phyloP scores from a whole-genome alignment of 2,113 vertebrate genomes.

The Brachirus orientalis region DNA sequence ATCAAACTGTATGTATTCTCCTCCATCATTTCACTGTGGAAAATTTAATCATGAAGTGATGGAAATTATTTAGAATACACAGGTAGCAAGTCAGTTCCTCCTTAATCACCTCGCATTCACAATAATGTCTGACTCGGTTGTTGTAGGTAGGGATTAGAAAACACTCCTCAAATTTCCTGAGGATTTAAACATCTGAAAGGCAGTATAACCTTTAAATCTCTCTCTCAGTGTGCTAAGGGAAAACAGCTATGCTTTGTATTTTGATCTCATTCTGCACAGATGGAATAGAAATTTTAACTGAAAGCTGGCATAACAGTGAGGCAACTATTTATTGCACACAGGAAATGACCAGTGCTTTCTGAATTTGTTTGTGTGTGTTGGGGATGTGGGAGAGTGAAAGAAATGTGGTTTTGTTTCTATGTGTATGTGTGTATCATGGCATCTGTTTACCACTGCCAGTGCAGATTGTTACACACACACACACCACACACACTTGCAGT shows the following conservation, averaged over 20 bases:
- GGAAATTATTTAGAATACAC: conserved; percentile 56
- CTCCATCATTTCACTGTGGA: conserved; percentile 39
- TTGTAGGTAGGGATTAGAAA: conserved; percentile 41
- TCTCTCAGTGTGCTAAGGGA: conserved; percentile 7
- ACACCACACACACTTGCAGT: conserved; percentile 29
- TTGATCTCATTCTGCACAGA: conserved; percentile 20
- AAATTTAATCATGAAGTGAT: conserved; percentile 57
- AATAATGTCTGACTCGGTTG: conserved; percentile 37
- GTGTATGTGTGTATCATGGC: conserved; percentile 39
- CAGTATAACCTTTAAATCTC: conserved; percentile 48
- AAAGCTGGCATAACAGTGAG: conserved; percentile 17
- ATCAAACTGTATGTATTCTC: conserved; percentile 51
- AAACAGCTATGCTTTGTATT: conserved; percentile 37
- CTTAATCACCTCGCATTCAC: conserved; percentile 54
- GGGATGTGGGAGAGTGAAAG: conserved; percentile 11
- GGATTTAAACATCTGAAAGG: conserved; percentile 48
- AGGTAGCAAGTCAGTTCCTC: conserved; percentile 55
- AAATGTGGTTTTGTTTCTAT: conserved; percentile 30
- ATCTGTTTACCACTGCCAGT: conserved; percentile 73
- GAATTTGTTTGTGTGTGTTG: conserved; percentile 23
- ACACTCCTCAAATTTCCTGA: conserved; percentile 40
- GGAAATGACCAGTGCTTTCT: conserved; percentile 21
- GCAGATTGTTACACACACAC: conserved; percentile 59
- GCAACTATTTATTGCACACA: conserved; percentile 35
- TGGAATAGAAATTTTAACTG: conserved; percentile 28